Base-by-base conservation (phyloP, 1,140 invertebrate genomes). In the Drosophila saltans region DNA sequence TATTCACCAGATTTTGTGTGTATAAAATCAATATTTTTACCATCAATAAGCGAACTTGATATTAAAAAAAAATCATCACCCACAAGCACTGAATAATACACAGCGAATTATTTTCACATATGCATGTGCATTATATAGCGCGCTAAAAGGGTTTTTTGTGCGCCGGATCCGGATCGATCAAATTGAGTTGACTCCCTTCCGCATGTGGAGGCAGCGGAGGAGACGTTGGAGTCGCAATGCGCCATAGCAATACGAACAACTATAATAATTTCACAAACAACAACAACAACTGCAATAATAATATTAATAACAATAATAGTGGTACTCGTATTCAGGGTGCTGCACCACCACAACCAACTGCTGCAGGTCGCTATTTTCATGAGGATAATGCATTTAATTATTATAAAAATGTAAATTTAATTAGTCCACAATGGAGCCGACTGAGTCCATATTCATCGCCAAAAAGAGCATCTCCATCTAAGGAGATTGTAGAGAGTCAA, bases 361-460 rank as follows among this genome's bases (percentile, higher is more conserved):
- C 28, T 11, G 52, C 28, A 10, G 28, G 64, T 33, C 80, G 77
- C 21, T 80, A 73, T 40, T 66, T 64, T 45, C 78, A 69, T 69
- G 69, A 58, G 65, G 84, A 88, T 68, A 84, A 72, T 78, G 75
- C 80, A 72, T 72, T 84, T 57, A 78, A 83, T 57, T 89, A 72
- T 45, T 89, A 77, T 59, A 81, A 75, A 39, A 83, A 70, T 56
- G 67, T 67, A 8, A 71, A 68, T 16, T 21, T 52, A 36, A 66
- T 41, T 21, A 52, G 24, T 48, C 55, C 63, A 7, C 3, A 41
- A 2, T 89, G 84, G 84, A 59, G 36, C 10, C 57, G 24, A 16
- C 66, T 76, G 26, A 73, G 70, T 64, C 59, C 67, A 45, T 72
- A 48, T 33, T 40, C 56, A 52, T 45, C 30, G 30, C 26, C 36